Evolutionary conservation across 2,113 vertebrate genomes (phyloP).

Genomic region (Terrapene triunguis): DNA sequence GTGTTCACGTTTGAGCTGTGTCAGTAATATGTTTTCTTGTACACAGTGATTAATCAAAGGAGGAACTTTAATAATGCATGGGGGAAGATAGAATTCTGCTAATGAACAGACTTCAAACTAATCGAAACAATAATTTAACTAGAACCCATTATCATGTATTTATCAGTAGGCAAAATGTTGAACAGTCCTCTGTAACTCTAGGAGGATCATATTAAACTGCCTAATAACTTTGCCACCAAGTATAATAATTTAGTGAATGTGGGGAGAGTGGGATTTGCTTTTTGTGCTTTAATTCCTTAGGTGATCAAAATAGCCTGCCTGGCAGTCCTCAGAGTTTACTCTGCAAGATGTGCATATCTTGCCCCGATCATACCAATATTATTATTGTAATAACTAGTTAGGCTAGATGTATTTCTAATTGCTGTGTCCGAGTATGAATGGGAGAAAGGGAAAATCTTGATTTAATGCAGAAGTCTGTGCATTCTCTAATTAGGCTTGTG

Average conservation of each 20-base stretch:
- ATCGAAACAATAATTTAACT: slow-evolving; percentile 15
- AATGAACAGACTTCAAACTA: neutral
- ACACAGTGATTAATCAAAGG: slow-evolving; percentile 14
- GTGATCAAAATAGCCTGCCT: neutral
- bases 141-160: slow-evolving; percentile 2
- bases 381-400: neutral
- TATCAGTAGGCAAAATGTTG: neutral
- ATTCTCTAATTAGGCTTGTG: slow-evolving; percentile 41
- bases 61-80: slow-evolving; percentile 21
- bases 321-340: neutral
- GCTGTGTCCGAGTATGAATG: slow-evolving; percentile 5
- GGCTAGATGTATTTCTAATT: neutral
- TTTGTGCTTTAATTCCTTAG: slow-evolving; percentile 15
- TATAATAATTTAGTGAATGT: slow-evolving; percentile 11
- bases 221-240: neutral
- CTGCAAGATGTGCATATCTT: neutral
- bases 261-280: neutral
- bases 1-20: slow-evolving; percentile 23
- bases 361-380: neutral
- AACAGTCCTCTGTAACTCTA: slow-evolving; percentile 18
- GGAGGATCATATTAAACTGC: neutral
- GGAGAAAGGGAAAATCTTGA: slow-evolving; percentile 44
- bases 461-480: slow-evolving; percentile 28
- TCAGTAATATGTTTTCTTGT: slow-evolving; percentile 44
- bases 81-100: slow-evolving; percentile 4